phyloP scores from a whole-genome alignment of 2,797 vertebrate genomes.

The Lepilemur ruficaudatus region DNA sequence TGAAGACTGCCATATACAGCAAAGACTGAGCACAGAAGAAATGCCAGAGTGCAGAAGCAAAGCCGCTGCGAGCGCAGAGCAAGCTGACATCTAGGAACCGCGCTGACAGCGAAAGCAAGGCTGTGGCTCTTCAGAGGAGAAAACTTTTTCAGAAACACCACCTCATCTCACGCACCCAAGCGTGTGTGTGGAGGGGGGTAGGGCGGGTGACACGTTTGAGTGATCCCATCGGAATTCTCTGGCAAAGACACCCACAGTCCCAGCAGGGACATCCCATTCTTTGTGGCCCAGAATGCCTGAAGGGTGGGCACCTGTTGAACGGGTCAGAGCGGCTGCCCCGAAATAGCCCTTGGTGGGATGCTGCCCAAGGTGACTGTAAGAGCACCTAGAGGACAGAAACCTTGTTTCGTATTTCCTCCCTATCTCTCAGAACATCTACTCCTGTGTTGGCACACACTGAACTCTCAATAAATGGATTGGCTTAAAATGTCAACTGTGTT shows the following conservation, averaged over 20 bases:
- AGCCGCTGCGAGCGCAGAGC: neutral
- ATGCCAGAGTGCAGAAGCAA: neutral
- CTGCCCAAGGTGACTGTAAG: neutral
- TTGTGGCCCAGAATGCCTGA: neutral
- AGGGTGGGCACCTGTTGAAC: neutral
- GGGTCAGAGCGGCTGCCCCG: neutral
- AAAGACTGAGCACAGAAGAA: neutral
- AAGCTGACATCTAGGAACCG: neutral
- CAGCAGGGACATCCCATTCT: neutral
- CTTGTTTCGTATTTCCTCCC: neutral
- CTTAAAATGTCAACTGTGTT: neutral
- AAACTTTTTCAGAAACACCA: neutral
- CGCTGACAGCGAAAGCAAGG: neutral
- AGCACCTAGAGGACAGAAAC: neutral
- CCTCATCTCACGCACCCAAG: neutral
- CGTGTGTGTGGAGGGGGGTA: fast-evolving
- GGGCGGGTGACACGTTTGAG: neutral
- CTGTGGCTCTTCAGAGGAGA: neutral
- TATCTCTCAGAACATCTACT: neutral
- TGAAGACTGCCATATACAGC: neutral
- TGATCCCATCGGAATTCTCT: neutral
- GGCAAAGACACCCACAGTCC: neutral
- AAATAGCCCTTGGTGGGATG: neutral
- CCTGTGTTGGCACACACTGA: neutral
- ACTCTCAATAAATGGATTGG: neutral